Conservation (phyloP, 2,113 vertebrate genomes). For the Butorides virescens region DNA sequence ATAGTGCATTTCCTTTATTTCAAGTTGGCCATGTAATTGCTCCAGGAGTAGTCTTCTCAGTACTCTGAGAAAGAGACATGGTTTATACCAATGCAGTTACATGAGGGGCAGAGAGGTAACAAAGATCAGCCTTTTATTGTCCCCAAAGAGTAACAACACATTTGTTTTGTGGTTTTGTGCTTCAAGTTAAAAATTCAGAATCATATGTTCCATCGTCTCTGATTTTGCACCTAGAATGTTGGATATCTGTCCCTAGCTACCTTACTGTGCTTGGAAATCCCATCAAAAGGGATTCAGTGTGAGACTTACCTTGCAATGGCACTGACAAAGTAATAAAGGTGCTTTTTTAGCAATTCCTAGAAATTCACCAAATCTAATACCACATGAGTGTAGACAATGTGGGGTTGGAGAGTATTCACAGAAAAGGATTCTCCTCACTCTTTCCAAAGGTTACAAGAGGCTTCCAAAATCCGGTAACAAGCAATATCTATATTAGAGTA, state of each 20-base stretch:
- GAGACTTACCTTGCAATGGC: background rate
- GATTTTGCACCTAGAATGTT: background rate
- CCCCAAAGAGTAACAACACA: background rate
- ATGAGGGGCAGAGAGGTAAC: background rate
- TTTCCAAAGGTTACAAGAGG: background rate
- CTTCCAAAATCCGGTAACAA: background rate
- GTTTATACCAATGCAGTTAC: background rate
- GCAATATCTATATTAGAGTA: background rate
- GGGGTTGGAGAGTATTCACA: background rate
- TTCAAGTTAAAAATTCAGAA: background rate
- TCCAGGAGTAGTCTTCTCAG: background rate
- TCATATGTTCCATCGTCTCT: background rate
- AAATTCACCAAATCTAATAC: background rate
- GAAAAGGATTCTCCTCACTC: background rate
- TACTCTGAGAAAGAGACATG: background rate
- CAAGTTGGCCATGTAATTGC: background rate
- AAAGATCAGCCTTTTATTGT: background rate
- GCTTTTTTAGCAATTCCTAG: background rate
- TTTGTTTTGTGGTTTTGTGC: background rate
- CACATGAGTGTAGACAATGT: background rate
- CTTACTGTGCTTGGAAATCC: background rate
- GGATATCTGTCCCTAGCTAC: background rate
- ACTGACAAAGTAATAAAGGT: background rate
- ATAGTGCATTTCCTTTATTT: background rate
- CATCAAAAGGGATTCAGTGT: background rate